phyloP scores from a whole-genome alignment of 2,888 invertebrate species.

The Apeira syringaria region DNA sequence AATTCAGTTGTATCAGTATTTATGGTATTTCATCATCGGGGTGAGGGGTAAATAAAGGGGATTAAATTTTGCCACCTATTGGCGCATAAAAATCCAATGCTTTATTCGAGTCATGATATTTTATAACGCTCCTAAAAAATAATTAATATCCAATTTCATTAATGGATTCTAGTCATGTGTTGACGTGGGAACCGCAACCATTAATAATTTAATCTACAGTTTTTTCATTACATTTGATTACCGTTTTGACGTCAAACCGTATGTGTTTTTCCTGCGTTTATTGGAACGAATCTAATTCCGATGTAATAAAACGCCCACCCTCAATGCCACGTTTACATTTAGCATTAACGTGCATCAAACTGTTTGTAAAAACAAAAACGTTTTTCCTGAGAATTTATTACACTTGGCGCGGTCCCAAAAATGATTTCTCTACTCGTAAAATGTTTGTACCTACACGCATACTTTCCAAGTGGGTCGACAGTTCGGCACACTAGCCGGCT shows the following conservation, averaged over 20 bases:
- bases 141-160: not conserved
- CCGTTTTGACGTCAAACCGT: too few species aligned
- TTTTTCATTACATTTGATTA: not conserved
- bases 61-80: too few species aligned
- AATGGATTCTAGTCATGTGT: not conserved
- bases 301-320: conserved; percentile 10
- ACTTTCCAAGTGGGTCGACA: conserved; percentile 11
- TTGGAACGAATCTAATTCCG: not conserved
- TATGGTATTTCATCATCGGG: too few species aligned
- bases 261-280: too few species aligned
- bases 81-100: too few species aligned
- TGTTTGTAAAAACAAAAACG: conserved; percentile 27
- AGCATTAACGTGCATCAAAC: conserved; percentile 23
- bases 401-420: conserved; percentile 27
- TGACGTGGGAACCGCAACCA: not conserved
- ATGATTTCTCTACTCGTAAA: conserved; percentile 21
- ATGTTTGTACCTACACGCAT: conserved; percentile 12
- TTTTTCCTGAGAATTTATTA: conserved; percentile 28
- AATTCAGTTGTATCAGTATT: too few species aligned
- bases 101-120: not conserved
- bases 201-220: not conserved
- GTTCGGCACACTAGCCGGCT: not conserved
- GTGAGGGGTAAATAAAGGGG: too few species aligned
- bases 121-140: not conserved
- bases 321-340: conserved; percentile 13